Evolutionary conservation across 2,888 invertebrate species (phyloP).

Genomic region (Hylaea fasciaria): DNA sequence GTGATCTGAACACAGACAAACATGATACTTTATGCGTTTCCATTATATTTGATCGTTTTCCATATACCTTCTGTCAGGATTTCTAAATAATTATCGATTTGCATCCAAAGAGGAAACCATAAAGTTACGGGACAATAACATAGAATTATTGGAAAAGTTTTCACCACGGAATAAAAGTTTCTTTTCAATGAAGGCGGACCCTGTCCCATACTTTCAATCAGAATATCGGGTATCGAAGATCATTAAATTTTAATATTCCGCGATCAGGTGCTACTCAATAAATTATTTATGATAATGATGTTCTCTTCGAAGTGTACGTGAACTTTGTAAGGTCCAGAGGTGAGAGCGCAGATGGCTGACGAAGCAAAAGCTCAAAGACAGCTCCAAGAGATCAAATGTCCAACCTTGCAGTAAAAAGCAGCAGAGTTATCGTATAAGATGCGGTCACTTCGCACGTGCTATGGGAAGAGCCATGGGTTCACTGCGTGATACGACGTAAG

Average conservation of each 20-base stretch:
- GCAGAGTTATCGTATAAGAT: too few relatives aligned
- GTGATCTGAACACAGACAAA: too few relatives aligned
- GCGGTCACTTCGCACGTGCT: too few relatives aligned
- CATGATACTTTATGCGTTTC: neutral
- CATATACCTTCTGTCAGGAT: neutral
- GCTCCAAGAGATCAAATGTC: too few relatives aligned
- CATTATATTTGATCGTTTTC: neutral
- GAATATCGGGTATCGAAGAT: slow-evolving; percentile 6
- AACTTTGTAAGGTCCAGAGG: too few relatives aligned
- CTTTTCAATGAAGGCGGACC: neutral
- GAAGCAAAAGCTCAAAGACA: too few relatives aligned
- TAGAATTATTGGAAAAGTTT: neutral
- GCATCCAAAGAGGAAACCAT: neutral
- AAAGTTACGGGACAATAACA: neutral
- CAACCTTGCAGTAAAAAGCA: too few relatives aligned
- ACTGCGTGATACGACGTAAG: too few relatives aligned
- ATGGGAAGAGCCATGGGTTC: too few relatives aligned
- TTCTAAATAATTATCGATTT: neutral
- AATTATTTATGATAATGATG: slow-evolving; percentile 12
- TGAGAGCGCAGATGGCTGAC: too few relatives aligned
- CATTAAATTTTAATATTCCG: slow-evolving; percentile 12
- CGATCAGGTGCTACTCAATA: slow-evolving; percentile 6
- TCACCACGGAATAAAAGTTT: neutral
- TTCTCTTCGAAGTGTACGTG: too few relatives aligned
- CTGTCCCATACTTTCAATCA: slow-evolving; percentile 9